phyloP scores from a whole-genome alignment of 2,797 vertebrate species.

The Scarus forsteni region DNA sequence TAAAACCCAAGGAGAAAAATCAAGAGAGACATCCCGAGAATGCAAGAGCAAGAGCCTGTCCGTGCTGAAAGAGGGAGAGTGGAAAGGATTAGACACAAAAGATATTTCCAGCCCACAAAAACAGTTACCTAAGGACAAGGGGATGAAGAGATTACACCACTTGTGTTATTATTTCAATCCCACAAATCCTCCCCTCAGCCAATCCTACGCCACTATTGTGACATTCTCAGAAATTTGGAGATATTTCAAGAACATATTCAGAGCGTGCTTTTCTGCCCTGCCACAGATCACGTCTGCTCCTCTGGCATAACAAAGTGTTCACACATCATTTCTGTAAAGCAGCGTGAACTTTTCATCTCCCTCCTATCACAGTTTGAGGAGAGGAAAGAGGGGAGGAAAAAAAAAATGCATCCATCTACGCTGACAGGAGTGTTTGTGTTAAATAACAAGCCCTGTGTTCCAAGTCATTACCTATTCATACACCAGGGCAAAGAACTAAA shows the following conservation, averaged over 20 bases:
- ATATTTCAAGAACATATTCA: conserved; percentile 29
- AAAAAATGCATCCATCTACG: conserved; percentile 2
- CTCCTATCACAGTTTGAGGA: conserved; percentile 26
- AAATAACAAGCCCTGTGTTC: conserved; percentile 59
- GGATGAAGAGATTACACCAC: conserved; percentile 23
- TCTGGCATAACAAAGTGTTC: conserved; percentile 48
- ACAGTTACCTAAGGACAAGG: conserved; percentile 27
- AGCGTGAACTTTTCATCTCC: conserved; percentile 28
- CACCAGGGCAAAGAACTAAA: conserved; percentile 42
- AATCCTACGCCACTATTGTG: conserved; percentile 9
- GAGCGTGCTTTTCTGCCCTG: conserved; percentile 3
- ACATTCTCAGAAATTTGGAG: conserved; percentile 26
- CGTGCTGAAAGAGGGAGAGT: conserved; percentile 20
- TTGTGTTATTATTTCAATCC: conserved; percentile 16
- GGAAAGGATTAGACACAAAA: conserved; percentile 26
- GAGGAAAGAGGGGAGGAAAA: background rate
- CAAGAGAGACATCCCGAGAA: conserved; percentile 59
- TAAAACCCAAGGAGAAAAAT: conserved; percentile 64
- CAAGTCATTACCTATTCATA: conserved; percentile 66
- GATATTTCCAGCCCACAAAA: conserved; percentile 9
- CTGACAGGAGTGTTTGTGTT: conserved; percentile 63
- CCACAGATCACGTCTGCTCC: conserved; percentile 19
- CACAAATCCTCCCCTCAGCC: conserved; percentile 37
- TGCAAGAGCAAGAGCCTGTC: conserved; percentile 40
- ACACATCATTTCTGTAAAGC: conserved; percentile 42